Evolutionary conservation across 2,797 vertebrate genomes (phyloP), one percentile per base, ranked within the genome.

Genomic region (Percopsis omiscomaycus): DNA sequence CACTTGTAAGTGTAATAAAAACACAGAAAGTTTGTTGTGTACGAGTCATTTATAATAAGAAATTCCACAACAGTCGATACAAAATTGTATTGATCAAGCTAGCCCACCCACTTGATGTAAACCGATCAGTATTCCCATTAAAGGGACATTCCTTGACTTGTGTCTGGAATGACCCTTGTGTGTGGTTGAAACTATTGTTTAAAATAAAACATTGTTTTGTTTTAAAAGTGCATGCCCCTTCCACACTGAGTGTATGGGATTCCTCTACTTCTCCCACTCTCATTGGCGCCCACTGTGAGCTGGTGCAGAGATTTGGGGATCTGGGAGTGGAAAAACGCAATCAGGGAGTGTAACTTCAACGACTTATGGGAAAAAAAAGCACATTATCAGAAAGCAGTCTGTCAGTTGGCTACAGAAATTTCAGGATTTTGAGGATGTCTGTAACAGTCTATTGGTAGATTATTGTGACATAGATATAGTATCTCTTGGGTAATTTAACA

Each of bases 401-500:
- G 15, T 27, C 53, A 16, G 2, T 27, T 55, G n/a, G 51, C 54
- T 14, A 61, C 54, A 59, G n/a, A 73, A 11, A 61, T 66, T 78
- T 71, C 46, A 73, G 54, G 51, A 61, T 59, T 55, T 55, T 67
- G 53, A 62, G 15, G 50, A 11, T 42, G 28, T 55, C 55, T 73
- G 55, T 54, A 67, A 63, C 47, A 53, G 62, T 69, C 53, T 12
- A 69, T 69, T 78, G 72, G 77, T 59, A 65, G 52, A 72, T 63
- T 58, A 56, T 62, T 50, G 47, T 50, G 2, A 32, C 37, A 68
- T 69, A 58, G 60, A 61, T 75, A n/a, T 55, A 30, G 22, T 61
- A 51, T 66, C 71, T 70, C 65, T 37, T 15, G 73, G 49, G 62
- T 65, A 63, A 60, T 69, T 67, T 52, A 47, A 28, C 30, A 45